Evolutionary conservation across 2,797 vertebrate genomes (phyloP).

Genomic region (Poecilia picta): DNA sequence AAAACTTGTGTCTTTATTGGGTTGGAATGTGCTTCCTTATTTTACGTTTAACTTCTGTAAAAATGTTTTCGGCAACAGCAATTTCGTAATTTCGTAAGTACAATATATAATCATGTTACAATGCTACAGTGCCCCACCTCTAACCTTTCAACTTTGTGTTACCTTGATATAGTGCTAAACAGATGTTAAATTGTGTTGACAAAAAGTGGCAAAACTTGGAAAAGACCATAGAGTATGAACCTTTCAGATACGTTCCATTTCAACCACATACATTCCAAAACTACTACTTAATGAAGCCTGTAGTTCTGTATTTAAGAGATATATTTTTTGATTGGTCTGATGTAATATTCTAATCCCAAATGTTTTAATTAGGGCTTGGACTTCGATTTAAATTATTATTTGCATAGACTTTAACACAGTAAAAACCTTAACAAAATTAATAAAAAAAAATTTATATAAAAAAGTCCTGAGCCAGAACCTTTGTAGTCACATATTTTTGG

Average conservation of each 20-base stretch:
- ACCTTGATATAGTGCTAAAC: neutral
- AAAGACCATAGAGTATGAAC: neutral
- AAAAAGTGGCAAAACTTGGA: neutral
- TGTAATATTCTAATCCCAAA: neutral
- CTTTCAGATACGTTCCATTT: neutral
- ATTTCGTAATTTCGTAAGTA: neutral
- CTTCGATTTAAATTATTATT: too few species aligned
- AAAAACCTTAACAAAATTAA: too few species aligned
- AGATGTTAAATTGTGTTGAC: neutral
- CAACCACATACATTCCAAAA: constrained; percentile 7
- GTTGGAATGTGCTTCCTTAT: constrained; percentile 9
- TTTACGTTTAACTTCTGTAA: constrained; percentile 7
- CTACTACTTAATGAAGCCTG: neutral
- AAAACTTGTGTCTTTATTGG: neutral
- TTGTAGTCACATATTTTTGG: too few species aligned
- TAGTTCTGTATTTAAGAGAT: neutral
- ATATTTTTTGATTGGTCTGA: neutral
- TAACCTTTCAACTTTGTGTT: neutral
- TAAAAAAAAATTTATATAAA: too few species aligned
- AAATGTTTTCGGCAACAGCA: neutral
- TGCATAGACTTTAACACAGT: too few species aligned
- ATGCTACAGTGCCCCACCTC: neutral
- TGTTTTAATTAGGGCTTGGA: neutral
- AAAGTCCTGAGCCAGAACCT: too few species aligned
- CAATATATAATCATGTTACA: neutral